These are phyloP conservation scores for Dallia pectoralis DNA, from an alignment of 2,797 vertebrate genomes.

Conservation along the genomic window DNA sequence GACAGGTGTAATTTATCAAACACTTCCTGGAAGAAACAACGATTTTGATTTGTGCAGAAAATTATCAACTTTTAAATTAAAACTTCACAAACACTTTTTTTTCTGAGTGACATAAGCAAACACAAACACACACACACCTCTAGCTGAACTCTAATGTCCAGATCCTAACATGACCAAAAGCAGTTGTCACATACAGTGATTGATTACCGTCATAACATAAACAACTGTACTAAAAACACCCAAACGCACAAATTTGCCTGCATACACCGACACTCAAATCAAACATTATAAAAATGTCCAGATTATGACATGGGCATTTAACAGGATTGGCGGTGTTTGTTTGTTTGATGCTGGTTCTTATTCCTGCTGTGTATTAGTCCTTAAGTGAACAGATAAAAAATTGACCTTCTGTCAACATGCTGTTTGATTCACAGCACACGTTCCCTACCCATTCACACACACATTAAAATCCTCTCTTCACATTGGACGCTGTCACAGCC, in stretches of 20 bases:
- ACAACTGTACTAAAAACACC: not conserved
- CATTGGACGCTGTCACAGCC: conserved; percentile 59
- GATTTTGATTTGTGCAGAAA: not conserved
- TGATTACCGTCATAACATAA: not conserved
- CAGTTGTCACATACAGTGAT: not conserved
- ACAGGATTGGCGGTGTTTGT: conserved; percentile 53
- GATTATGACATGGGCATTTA: conserved; percentile 51
- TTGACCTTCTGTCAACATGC: conserved; percentile 50
- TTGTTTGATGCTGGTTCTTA: conserved; percentile 57
- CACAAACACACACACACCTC: not conserved
- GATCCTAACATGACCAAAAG: not conserved
- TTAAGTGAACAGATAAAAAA: conserved; percentile 68
- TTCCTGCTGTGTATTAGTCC: conserved; percentile 51
- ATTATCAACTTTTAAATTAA: not conserved
- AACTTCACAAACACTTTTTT: not conserved
- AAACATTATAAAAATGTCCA: conserved; percentile 15
- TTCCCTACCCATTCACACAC: not conserved
- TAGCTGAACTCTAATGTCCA: not conserved
- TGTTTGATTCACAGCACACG: conserved; percentile 54
- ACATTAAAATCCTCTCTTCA: conserved; percentile 55
- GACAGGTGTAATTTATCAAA: not conserved
- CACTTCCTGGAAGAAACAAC: not conserved
- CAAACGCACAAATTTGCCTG: too few relatives aligned
- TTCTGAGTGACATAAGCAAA: conserved; percentile 9
- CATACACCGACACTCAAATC: conserved; percentile 2